These are phyloP conservation scores for Muscidifurax raptorellus DNA, from an alignment of 1,140 invertebrate species.

Conservation along the genomic window DNA sequence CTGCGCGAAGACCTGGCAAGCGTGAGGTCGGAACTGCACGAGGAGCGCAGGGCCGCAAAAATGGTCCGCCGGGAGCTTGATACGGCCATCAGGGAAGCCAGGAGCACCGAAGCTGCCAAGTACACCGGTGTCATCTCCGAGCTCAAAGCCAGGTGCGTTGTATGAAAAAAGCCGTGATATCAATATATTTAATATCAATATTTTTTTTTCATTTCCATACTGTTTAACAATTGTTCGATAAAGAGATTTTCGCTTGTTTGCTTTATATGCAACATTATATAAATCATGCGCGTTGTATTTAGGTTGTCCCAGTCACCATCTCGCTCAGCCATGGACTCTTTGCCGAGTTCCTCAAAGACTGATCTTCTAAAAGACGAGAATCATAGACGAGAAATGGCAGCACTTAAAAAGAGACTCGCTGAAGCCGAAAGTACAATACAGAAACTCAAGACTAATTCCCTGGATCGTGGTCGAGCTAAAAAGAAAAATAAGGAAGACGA, in stretches of 20 bases:
- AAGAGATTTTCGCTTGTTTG: no score
- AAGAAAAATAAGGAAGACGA: slow-evolving; percentile 57
- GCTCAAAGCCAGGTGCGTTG: slow-evolving; percentile 60
- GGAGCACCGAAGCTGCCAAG: slow-evolving; percentile 62
- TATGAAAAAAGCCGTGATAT: no score
- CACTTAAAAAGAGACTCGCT: slow-evolving; percentile 62
- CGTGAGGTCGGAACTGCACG: slow-evolving; percentile 65
- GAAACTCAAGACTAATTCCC: slow-evolving; percentile 59
- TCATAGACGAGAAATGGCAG: slow-evolving; percentile 62
- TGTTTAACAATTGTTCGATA: no score
- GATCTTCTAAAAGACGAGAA: slow-evolving; percentile 63
- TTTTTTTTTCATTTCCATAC: neutral
- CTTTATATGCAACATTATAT: no score
- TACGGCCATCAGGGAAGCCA: slow-evolving; percentile 59
- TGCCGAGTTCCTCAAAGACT: slow-evolving; percentile 53
- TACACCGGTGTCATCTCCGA: slow-evolving; percentile 65
- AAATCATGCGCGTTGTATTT: neutral
- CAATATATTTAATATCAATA: no score
- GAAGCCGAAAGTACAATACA: slow-evolving; percentile 65
- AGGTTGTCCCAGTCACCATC: slow-evolving; percentile 59
- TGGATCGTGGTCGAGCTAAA: slow-evolving; percentile 50
- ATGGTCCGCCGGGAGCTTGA: slow-evolving; percentile 64
- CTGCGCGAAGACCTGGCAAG: slow-evolving; percentile 66
- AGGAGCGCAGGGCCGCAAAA: slow-evolving; percentile 63
- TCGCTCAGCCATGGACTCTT: slow-evolving; percentile 39